phyloP scores from a whole-genome alignment of 2,113 vertebrate genomes.

The Nyctibius bracteatus region DNA sequence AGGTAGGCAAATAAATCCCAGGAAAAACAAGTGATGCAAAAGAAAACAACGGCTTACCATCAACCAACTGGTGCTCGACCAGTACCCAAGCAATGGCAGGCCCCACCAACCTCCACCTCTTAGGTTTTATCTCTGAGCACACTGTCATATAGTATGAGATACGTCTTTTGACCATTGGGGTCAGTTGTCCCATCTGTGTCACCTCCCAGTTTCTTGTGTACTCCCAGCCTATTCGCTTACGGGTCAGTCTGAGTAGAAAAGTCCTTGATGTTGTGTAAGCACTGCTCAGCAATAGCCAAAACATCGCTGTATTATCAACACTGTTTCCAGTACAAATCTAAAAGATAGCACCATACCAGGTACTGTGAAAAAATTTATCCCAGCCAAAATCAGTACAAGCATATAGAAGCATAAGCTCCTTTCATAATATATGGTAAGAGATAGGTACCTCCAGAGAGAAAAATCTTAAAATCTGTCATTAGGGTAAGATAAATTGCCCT shows the following conservation, averaged over 20 bases:
- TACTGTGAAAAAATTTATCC: neutral
- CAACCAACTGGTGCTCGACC: neutral
- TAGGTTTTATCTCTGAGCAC: neutral
- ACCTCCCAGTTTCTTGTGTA: neutral
- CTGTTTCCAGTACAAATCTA: neutral
- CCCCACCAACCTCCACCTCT: neutral
- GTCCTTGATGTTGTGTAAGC: neutral
- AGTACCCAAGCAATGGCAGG: neutral
- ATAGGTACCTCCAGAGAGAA: neutral
- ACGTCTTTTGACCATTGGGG: neutral
- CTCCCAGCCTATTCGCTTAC: neutral
- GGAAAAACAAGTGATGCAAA: neutral
- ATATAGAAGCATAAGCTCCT: neutral
- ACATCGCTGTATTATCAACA: neutral
- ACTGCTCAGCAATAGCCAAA: neutral
- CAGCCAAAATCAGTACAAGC: neutral
- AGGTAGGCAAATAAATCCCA: neutral
- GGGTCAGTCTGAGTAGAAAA: neutral
- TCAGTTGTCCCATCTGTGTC: neutral
- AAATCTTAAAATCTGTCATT: neutral
- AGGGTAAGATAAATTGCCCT: neutral
- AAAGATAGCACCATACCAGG: neutral
- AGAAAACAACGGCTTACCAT: neutral
- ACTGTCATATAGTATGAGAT: accelerated
- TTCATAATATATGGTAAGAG: neutral